Conservation (phyloP, 92 coral and sea anemone genomes). For the Plumapathes pennacea region DNA sequence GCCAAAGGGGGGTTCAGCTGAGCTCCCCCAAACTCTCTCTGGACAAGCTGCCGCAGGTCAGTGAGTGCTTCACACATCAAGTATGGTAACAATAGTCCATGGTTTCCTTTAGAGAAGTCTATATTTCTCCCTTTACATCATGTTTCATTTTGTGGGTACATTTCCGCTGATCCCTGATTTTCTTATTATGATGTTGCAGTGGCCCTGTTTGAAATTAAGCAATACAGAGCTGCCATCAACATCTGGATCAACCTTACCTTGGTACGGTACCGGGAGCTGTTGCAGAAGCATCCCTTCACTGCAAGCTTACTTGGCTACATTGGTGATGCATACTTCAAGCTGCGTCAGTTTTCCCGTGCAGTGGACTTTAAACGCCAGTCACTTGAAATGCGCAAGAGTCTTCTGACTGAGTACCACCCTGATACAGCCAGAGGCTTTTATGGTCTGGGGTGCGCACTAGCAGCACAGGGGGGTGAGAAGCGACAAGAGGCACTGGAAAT, state of each 20-base stretch:
- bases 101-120: too few relatives aligned
- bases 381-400: constrained; percentile 55
- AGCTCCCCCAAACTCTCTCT: too few relatives aligned
- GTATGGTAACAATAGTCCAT: too few relatives aligned
- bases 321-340: constrained; percentile 55
- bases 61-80: too few relatives aligned
- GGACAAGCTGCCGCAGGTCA: too few relatives aligned
- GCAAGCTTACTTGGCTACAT: constrained; percentile 69
- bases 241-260: constrained; percentile 52
- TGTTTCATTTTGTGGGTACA: too few relatives aligned
- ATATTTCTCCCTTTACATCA: too few relatives aligned
- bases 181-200: constrained; percentile 39
- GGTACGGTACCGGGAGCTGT: constrained; percentile 30
- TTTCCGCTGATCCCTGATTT: too few relatives aligned
- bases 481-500: constrained; percentile 37
- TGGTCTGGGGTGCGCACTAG: constrained; percentile 62
- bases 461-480: constrained; percentile 19
- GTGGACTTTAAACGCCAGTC: constrained; percentile 35
- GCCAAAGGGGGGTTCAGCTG: too few relatives aligned
- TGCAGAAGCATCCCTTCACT: constrained; percentile 69
- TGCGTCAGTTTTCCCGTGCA: constrained; percentile 14
- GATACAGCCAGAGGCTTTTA: constrained; percentile 74
- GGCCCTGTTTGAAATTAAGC: constrained; percentile 29
- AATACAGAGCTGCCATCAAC: constrained; percentile 43
- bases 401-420: constrained; percentile 57